Conservation (phyloP, 1,140 invertebrate species). For the Bombus soroeensis region DNA sequence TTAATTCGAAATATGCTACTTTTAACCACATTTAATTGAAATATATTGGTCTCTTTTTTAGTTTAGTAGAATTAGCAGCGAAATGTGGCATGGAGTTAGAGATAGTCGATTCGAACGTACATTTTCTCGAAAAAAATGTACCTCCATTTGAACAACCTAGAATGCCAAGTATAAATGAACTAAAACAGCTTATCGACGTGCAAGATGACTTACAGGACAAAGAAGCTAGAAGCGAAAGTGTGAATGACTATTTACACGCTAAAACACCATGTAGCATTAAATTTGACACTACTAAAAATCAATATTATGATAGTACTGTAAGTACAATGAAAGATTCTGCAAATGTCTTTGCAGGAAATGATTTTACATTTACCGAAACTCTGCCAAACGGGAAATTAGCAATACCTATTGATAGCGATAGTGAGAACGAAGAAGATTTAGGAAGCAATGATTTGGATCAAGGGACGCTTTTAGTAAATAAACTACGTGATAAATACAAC, state of each 20-base stretch:
- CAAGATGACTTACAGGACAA: conserved; percentile 26
- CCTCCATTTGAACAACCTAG: conserved; percentile 64
- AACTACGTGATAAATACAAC: conserved; percentile 63
- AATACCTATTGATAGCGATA: conserved; percentile 53
- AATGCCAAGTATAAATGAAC: conserved; percentile 55
- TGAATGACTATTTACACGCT: conserved; percentile 71
- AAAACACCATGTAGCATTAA: conserved; percentile 63
- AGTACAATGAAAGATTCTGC: conserved; percentile 10
- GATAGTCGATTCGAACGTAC: conserved; percentile 68
- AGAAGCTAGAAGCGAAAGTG: conserved; percentile 57
- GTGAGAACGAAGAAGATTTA: conserved; percentile 30
- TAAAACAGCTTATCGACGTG: conserved; percentile 56
- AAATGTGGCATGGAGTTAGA: conserved; percentile 69
- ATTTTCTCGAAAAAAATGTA: conserved; percentile 76
- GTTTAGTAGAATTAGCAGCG: conserved; percentile 66
- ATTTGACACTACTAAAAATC: conserved; percentile 66
- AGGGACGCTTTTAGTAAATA: conserved; percentile 22
- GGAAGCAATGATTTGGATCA: background rate
- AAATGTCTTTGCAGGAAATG: conserved; percentile 22
- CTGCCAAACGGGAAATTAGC: conserved; percentile 70
- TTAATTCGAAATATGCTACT: background rate
- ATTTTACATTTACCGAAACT: conserved; percentile 72
- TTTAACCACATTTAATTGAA: background rate
- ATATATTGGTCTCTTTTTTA: conserved; percentile 57
- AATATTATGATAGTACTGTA: conserved; percentile 56